phyloP scores from a whole-genome alignment of 2,888 invertebrate genomes.

The Spisula subtruncata region DNA sequence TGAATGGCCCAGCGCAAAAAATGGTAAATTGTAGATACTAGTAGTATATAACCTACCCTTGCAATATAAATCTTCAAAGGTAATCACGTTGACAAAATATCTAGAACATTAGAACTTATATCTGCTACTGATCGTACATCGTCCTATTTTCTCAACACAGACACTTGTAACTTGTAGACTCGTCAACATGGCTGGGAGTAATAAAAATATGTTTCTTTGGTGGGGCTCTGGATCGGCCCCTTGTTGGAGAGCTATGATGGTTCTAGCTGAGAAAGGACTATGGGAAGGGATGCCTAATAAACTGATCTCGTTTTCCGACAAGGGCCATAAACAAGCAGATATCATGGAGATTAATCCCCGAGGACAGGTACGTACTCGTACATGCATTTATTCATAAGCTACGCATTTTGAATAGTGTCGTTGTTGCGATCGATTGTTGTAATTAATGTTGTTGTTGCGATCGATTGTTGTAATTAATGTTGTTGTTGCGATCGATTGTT shows the following conservation, averaged over 20 bases:
- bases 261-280: conserved; percentile 80
- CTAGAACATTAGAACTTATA: conserved; percentile 6
- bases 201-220: conserved; percentile 75
- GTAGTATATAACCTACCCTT: too few relatives aligned
- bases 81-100: neutral
- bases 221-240: conserved; percentile 85
- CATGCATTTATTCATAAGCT: too few relatives aligned
- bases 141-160: neutral
- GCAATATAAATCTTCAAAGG: too few relatives aligned
- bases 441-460: too few relatives aligned
- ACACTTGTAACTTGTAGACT: too few relatives aligned
- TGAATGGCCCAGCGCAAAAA: too few relatives aligned
- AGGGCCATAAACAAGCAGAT: conserved; percentile 79
- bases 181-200: neutral
- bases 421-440: too few relatives aligned
- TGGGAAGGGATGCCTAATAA: conserved; percentile 73
- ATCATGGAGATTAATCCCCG: conserved; percentile 79
- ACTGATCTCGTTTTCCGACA: conserved; percentile 76
- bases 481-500: too few relatives aligned
- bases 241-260: conserved; percentile 78
- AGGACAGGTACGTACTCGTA: conserved; percentile 76
- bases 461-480: too few relatives aligned
- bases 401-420: too few relatives aligned
- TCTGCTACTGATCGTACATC: neutral
- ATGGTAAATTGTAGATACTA: too few relatives aligned